These are phyloP conservation scores for Aratinga solstitialis DNA, from an alignment of 2,797 vertebrate genomes.

Conservation along the genomic window DNA sequence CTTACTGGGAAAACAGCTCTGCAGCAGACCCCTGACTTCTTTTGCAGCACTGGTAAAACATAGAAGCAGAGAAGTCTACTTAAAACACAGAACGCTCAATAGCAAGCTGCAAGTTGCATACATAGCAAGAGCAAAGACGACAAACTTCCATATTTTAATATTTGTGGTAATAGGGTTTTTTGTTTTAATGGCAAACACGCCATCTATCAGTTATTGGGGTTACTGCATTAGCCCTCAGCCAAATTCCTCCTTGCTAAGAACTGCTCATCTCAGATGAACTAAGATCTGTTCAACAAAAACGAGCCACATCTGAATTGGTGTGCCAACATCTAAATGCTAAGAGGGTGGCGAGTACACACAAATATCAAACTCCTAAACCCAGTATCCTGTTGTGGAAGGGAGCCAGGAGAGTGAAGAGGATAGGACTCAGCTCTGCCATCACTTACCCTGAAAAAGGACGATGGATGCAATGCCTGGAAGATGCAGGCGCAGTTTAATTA, in stretches of 20 bases:
- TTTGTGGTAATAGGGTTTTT: neutral
- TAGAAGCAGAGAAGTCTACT: neutral
- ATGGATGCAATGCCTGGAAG: neutral
- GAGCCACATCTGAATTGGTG: neutral
- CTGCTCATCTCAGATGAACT: neutral
- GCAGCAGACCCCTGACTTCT: neutral
- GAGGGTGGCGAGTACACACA: neutral
- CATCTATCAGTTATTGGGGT: constrained; percentile 51
- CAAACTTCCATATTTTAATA: neutral
- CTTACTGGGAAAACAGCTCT: constrained; percentile 3
- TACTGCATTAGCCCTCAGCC: constrained; percentile 34
- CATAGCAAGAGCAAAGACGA: neutral
- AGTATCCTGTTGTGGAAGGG: neutral
- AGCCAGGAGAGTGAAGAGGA: neutral
- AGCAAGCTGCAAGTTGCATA: neutral
- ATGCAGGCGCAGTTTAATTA: neutral
- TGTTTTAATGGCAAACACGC: constrained; percentile 67
- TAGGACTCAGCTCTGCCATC: neutral
- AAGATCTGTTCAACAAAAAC: neutral
- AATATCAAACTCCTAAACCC: accelerated
- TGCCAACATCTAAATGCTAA: neutral
- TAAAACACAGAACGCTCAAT: neutral
- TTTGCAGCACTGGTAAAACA: neutral
- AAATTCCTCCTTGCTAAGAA: neutral
- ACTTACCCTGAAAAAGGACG: neutral